These are phyloP conservation scores for Equus przewalskii DNA, from an alignment of 2,113 vertebrate species.

Conservation along the genomic window DNA sequence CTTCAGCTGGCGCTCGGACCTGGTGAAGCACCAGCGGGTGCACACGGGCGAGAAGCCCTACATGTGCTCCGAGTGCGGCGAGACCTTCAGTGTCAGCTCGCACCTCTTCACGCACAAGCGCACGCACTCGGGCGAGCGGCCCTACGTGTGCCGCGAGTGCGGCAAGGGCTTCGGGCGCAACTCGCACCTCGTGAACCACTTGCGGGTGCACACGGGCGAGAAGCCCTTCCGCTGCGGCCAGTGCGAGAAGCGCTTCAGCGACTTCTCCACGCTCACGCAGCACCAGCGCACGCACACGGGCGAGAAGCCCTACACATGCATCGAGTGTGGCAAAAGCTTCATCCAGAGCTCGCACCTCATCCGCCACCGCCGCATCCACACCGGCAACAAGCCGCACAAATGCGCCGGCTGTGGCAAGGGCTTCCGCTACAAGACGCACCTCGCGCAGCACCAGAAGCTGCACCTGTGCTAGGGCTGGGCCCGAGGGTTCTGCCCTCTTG, in stretches of 20 bases:
- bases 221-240: slow-evolving; percentile 78
- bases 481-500: rapidly evolving
- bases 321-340: slow-evolving; percentile 82
- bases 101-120: slow-evolving; percentile 82
- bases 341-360: slow-evolving; percentile 77
- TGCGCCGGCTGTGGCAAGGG: slow-evolving; percentile 74
- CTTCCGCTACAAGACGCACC: slow-evolving; percentile 81
- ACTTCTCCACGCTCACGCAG: slow-evolving; percentile 77
- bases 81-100: slow-evolving; percentile 82
- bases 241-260: slow-evolving; percentile 83
- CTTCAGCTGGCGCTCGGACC: slow-evolving; percentile 82
- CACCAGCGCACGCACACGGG: slow-evolving; percentile 81
- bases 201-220: slow-evolving; percentile 78
- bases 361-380: slow-evolving; percentile 80
- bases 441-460: slow-evolving; percentile 77
- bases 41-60: slow-evolving; percentile 84
- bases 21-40: slow-evolving; percentile 82
- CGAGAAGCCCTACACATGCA: slow-evolving; percentile 82
- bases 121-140: slow-evolving; percentile 80
- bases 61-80: slow-evolving; percentile 77
- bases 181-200: slow-evolving; percentile 83
- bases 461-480: slow-evolving; percentile 65
- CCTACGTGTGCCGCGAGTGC: slow-evolving; percentile 77
- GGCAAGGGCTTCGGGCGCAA: slow-evolving; percentile 82
- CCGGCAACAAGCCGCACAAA: slow-evolving; percentile 77